A percentile compares a stretch with the other conserved stretches of the same genome.
Evolutionary conservation across 2,888 invertebrate species (phyloP).

Genomic region (Mylabris sibirica): DNA sequence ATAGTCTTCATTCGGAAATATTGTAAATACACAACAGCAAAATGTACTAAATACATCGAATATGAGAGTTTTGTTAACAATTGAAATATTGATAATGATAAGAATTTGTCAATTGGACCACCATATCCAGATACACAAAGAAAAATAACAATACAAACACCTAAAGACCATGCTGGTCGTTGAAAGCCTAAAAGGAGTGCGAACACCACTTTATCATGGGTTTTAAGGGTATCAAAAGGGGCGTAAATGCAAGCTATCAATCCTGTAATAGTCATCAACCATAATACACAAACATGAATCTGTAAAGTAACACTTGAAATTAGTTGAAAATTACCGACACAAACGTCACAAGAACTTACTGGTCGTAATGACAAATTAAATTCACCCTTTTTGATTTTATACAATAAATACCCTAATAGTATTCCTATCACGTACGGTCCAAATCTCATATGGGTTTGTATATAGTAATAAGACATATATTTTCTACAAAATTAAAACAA

Average conservation of each 20-base stretch:
- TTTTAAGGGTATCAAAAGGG: background rate
- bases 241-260: conserved; percentile 6
- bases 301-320: background rate
- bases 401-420: conserved; percentile 12
- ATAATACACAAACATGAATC: conserved; percentile 2
- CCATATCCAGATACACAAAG: conserved; percentile 9
- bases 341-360: background rate
- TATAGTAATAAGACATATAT: conserved; percentile 10
- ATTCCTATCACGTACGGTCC: conserved; percentile 20
- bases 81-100: conserved; percentile 62
- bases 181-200: conserved; percentile 20
- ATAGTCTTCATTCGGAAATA: conserved; percentile 2
- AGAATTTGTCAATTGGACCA: conserved; percentile 49
- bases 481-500: background rate
- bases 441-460: conserved; percentile 15
- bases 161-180: conserved; percentile 23
- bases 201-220: conserved; percentile 3
- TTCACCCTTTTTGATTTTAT: conserved; percentile 1
- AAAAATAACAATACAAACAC: background rate
- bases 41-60: conserved; percentile 64
- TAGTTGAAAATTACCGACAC: no score
- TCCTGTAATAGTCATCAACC: conserved; percentile 6
- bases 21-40: conserved; percentile 48
- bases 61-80: conserved; percentile 64
- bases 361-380: background rate